phyloP scores from a whole-genome alignment of 1,140 invertebrate species.

The Hypothenemus hampei region DNA sequence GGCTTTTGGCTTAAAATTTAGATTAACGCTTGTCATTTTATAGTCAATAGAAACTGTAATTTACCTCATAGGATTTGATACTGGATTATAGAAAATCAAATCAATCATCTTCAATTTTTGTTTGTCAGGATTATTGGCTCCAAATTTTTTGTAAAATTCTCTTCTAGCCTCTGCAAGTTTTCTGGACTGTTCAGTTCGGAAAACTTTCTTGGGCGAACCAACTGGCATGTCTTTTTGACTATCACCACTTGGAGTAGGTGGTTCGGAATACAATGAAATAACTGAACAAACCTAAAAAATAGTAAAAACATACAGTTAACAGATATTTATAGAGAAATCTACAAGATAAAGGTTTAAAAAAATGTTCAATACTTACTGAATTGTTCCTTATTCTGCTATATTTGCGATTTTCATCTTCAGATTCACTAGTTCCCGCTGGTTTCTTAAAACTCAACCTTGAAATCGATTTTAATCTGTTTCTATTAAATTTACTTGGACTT shows the following conservation, averaged over 20 bases:
- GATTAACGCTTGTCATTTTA: background rate
- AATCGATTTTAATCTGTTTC: conserved; percentile 40
- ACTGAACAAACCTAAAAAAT: conserved; percentile 34
- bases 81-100: conserved; percentile 84
- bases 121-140: conserved; percentile 56
- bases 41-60: background rate
- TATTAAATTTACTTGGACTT: conserved; percentile 42
- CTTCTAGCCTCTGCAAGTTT: conserved; percentile 52
- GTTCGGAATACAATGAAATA: conserved; percentile 25
- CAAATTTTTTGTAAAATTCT: conserved; percentile 56
- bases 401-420: conserved; percentile 41
- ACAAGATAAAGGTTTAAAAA: background rate
- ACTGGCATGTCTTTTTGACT: conserved; percentile 30
- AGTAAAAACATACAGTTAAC: no score
- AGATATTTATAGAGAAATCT: background rate
- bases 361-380: conserved; percentile 30
- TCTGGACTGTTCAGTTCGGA: conserved; percentile 48
- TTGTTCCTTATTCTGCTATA: conserved; percentile 40
- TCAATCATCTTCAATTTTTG: conserved; percentile 81
- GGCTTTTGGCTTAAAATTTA: background rate
- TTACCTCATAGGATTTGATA: conserved; percentile 12
- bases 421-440: conserved; percentile 41
- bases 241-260: conserved; percentile 3
- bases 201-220: conserved; percentile 35
- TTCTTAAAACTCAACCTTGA: conserved; percentile 37